phyloP scores from a whole-genome alignment of 2,113 vertebrate species.

The Chloroceryle aenea region DNA sequence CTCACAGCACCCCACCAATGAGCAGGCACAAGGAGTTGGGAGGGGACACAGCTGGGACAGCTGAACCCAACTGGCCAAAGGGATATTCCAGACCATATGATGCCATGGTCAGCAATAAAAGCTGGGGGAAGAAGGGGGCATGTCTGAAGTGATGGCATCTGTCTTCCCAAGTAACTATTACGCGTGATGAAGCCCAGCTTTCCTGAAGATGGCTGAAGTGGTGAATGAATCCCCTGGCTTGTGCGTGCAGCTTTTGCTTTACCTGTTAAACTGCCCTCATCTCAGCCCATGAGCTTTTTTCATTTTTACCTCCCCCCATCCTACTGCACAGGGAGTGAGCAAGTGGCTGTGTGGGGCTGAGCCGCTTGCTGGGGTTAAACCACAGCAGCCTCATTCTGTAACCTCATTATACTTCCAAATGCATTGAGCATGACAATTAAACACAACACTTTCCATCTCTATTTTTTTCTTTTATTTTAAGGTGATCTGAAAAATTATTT shows the following conservation, averaged over 20 bases:
- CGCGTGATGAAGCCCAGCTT: rapidly evolving
- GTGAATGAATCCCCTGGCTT: neutral
- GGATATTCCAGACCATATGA: neutral
- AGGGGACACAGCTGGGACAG: neutral
- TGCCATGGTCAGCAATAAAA: neutral
- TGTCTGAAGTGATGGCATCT: neutral
- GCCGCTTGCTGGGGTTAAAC: neutral
- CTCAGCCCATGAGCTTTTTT: neutral
- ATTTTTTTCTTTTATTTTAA: neutral
- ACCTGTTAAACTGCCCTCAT: neutral
- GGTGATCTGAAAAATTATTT: neutral
- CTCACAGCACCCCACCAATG: rapidly evolving
- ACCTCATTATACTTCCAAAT: neutral
- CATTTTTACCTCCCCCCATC: neutral
- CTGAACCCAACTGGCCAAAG: neutral
- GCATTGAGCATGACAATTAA: neutral
- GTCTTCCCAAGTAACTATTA: neutral
- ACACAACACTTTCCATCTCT: neutral
- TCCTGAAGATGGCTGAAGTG: neutral
- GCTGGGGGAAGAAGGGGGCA: neutral
- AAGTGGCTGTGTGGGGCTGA: neutral
- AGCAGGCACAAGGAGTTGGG: neutral
- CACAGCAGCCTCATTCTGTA: neutral
- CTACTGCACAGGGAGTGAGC: rapidly evolving
- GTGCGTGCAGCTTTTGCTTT: neutral